These are phyloP conservation scores for Picathartes gymnocephalus DNA, from an alignment of 2,113 vertebrate species.

Conservation along the genomic window DNA sequence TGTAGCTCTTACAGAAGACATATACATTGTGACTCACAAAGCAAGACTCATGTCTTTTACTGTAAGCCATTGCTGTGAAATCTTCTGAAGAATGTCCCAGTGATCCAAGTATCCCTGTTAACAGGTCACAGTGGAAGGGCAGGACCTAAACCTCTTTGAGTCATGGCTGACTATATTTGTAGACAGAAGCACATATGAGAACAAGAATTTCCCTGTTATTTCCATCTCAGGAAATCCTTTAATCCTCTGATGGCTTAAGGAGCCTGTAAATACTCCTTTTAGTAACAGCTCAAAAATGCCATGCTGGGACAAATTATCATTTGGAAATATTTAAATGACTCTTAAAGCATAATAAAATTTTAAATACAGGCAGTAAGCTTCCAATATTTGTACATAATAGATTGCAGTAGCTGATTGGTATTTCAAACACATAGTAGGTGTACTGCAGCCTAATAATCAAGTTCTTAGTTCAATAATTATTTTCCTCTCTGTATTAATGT, in stretches of 20 bases:
- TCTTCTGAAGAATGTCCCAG: background rate
- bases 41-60: background rate
- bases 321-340: background rate
- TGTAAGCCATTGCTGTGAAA: background rate
- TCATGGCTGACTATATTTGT: background rate
- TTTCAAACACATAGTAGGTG: background rate
- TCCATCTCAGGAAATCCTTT: background rate
- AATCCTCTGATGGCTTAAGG: background rate
- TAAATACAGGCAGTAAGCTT: background rate
- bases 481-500: background rate
- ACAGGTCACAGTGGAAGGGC: background rate
- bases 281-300: background rate
- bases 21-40: background rate
- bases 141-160: background rate
- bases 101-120: background rate
- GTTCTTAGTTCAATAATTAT: background rate
- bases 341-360: background rate
- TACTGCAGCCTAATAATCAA: background rate
- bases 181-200: background rate
- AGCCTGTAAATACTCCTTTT: background rate
- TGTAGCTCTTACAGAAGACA: background rate
- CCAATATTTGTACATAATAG: background rate
- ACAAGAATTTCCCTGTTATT: background rate
- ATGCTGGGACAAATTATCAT: background rate
- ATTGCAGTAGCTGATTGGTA: background rate